Evolutionary conservation across 2,888 invertebrate species (phyloP), one percentile per base, ranked within the genome.

Genomic region (Elmis aenea): DNA sequence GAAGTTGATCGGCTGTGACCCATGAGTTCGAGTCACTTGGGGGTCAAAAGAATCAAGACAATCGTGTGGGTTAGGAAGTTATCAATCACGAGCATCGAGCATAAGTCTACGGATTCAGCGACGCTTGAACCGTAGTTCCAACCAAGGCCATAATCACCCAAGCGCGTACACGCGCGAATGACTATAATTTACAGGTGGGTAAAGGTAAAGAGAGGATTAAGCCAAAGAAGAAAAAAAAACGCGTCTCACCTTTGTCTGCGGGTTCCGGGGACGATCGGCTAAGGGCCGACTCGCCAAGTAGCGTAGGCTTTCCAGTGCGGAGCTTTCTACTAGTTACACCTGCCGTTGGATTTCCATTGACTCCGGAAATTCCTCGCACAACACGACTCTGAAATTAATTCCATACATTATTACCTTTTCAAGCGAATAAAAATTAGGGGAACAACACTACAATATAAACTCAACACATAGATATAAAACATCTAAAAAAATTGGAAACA

Each of bases 231-330:
- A 27, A 38, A 33, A 26, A 38, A 33, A 15, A 21, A 14, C 12
- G 26, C 18, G 28, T 47, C 56, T 54, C 43, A 62, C 61, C 61
- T 61, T 62, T 61, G 49, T 61, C 61, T 26, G 58, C 52, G 12
- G 56, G 58, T 52, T 61, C 62, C 33, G 60, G 59, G 14, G 58
- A 57, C 29, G 52, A 54, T 33, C 53, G 57, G 33, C 48, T 46
- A 27, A 50, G 40, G 36, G 48, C 36, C 42, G 48, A 33, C 21
- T 52, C 52, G 26, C 40, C 37, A 23, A 40, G 43, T 9, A 42
- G 47, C 24, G 51, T 48, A 25, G 56, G 50, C 42, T 58, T 55
- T 34, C 57, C 58, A 25, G 55, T 53, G 25, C 62, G 56, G 36
- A 55, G 52, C 48, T 60, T 59, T 44, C 59, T 55, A 26, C 50